Percentiles rank a stretch among this genome's conserved stretches.
Conservation (phyloP, 2,797 vertebrate species). For the Todus mexicanus region DNA sequence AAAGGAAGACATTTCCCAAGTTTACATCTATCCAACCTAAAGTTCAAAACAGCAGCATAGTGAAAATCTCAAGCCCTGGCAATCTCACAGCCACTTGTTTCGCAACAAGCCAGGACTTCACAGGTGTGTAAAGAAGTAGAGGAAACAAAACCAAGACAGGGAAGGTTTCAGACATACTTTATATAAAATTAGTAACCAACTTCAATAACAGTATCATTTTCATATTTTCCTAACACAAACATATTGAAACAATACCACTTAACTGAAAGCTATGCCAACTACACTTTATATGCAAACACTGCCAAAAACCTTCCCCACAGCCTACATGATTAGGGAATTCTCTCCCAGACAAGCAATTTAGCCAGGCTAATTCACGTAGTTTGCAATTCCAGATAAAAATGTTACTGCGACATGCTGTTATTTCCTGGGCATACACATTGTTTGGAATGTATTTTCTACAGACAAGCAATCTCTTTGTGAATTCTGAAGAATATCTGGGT, state of each 20-base stretch:
- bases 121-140: neutral
- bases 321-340: neutral
- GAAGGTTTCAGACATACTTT: neutral
- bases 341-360: neutral
- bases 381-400: neutral
- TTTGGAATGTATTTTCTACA: neutral
- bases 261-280: neutral
- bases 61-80: neutral
- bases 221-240: neutral
- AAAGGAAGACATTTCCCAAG: neutral
- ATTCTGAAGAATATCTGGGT: neutral
- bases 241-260: neutral
- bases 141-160: neutral
- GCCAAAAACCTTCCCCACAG: neutral
- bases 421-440: neutral
- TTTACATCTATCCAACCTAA: neutral
- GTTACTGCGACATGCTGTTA: neutral
- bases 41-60: neutral
- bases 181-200: neutral
- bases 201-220: neutral
- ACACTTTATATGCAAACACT: neutral
- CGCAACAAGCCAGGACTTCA: neutral
- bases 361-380: neutral
- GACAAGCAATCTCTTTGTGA: neutral
- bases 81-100: neutral